Evolutionary conservation across 2,888 invertebrate genomes (phyloP).

Genomic region (Andrena camellia): DNA sequence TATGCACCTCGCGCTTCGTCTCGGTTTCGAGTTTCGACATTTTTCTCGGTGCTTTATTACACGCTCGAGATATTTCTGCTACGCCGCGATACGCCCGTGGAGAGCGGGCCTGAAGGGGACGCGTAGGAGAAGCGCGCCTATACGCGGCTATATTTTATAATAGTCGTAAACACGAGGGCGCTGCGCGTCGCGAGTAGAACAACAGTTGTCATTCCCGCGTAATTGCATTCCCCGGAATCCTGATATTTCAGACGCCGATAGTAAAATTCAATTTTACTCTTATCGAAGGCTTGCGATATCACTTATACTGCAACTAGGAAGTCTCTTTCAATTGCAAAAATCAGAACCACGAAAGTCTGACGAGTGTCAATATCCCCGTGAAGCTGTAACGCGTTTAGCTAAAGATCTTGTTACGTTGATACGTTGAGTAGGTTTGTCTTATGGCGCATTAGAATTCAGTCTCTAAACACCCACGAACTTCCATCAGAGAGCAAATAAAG

Average conservation of each 20-base stretch:
- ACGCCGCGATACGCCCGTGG: conserved; percentile 60
- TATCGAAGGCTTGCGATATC: too few relatives aligned
- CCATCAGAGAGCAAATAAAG: conserved; percentile 3
- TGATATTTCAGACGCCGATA: conserved; percentile 8
- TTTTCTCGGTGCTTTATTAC: conserved; percentile 80
- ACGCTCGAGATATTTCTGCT: conserved; percentile 78
- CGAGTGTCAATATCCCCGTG: background rate
- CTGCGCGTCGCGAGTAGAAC: conserved; percentile 17
- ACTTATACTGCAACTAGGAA: too few relatives aligned
- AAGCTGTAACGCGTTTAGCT: background rate
- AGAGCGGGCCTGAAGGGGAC: conserved; percentile 13
- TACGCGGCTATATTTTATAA: conserved; percentile 25
- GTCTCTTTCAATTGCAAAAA: background rate
- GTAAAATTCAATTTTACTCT: conserved; percentile 11
- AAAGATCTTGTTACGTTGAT: background rate
- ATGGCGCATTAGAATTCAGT: conserved; percentile 39
- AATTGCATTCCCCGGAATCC: conserved; percentile 1
- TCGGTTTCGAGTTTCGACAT: conserved; percentile 80
- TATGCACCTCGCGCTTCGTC: conserved; percentile 76
- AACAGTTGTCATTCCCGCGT: conserved; percentile 23
- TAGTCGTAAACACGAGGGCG: conserved; percentile 35
- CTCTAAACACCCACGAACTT: conserved; percentile 17
- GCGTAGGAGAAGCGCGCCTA: conserved; percentile 10
- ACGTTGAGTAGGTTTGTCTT: background rate
- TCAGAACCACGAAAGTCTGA: background rate